A percentile compares a stretch with the other conserved stretches of the same genome.
These are phyloP conservation scores for Bombus impatiens DNA, from an alignment of 1,140 invertebrate genomes.

Conservation along the genomic window DNA sequence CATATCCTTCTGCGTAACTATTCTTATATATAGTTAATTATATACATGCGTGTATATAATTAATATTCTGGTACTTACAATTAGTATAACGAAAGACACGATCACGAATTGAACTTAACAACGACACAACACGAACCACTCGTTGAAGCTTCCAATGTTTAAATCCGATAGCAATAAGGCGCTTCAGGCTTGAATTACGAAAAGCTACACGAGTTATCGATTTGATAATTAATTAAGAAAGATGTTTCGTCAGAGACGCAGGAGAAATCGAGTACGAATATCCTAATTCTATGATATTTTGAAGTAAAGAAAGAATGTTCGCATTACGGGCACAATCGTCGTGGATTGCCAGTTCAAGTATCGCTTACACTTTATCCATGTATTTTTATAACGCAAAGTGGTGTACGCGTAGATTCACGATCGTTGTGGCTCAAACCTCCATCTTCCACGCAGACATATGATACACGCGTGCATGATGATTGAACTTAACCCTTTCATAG, in stretches of 20 bases:
- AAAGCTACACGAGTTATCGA: not conserved
- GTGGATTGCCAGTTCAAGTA: constrained; percentile 1
- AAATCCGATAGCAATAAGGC: not conserved
- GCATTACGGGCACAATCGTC: not conserved
- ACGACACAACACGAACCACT: not conserved
- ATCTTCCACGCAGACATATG: too few relatives aligned
- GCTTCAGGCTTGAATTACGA: not conserved
- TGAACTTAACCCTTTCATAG: not conserved
- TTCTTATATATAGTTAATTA: not conserved
- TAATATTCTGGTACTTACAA: not conserved
- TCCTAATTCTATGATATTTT: not conserved
- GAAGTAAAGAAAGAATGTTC: not conserved
- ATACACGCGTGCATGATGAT: not conserved
- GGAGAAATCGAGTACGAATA: not conserved
- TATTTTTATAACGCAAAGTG: constrained; percentile 50
- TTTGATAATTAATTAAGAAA: not conserved
- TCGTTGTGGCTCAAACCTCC: not conserved
- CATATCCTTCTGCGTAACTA: too few relatives aligned
- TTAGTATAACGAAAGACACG: not conserved
- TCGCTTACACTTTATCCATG: constrained; percentile 48
- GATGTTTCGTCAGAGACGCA: not conserved
- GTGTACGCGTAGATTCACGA: not conserved
- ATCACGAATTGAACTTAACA: not conserved
- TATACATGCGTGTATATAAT: not conserved
- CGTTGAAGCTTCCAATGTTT: not conserved